Evolutionary conservation across 35 echinoderm and acorn worm species (phyloP).

Genomic region (Chiridota heheva): DNA sequence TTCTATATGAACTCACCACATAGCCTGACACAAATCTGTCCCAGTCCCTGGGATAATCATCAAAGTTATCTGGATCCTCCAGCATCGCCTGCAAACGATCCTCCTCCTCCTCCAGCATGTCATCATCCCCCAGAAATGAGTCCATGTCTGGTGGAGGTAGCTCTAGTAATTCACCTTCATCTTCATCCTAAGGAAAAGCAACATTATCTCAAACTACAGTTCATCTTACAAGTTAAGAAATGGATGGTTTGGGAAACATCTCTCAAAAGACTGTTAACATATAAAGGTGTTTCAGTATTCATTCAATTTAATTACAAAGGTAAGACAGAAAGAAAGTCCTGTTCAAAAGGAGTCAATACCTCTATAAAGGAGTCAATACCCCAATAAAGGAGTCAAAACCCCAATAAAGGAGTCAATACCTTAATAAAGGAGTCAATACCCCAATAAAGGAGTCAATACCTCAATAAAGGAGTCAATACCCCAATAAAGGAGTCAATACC

Average conservation of each 20-base stretch:
- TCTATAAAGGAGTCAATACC: too few relatives aligned
- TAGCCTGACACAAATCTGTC: slow-evolving; percentile 94
- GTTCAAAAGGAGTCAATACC: too few relatives aligned
- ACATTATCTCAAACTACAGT: neutral
- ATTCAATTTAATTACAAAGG: too few relatives aligned
- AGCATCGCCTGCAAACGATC: slow-evolving; percentile 82
- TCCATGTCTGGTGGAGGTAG: slow-evolving; percentile 65
- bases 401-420: too few relatives aligned
- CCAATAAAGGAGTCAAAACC: too few relatives aligned
- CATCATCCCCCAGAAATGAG: slow-evolving; percentile 31
- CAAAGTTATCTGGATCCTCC: slow-evolving; percentile 90
- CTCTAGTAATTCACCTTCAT: slow-evolving; percentile 93
- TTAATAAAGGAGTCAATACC: too few relatives aligned
- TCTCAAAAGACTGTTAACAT: neutral
- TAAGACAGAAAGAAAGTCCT: too few relatives aligned
- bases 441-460: too few relatives aligned
- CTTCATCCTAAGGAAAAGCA: neutral
- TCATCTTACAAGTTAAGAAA: neutral
- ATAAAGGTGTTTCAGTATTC: too few relatives aligned
- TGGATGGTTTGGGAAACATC: neutral
- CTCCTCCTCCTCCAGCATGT: slow-evolving; percentile 54
- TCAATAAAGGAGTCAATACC: too few relatives aligned
- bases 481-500: too few relatives aligned
- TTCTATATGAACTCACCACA: slow-evolving; percentile 58
- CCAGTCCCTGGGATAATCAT: slow-evolving; percentile 88